Evolutionary conservation across 2,888 invertebrate species (phyloP).

Genomic region (Ligdia adustata): DNA sequence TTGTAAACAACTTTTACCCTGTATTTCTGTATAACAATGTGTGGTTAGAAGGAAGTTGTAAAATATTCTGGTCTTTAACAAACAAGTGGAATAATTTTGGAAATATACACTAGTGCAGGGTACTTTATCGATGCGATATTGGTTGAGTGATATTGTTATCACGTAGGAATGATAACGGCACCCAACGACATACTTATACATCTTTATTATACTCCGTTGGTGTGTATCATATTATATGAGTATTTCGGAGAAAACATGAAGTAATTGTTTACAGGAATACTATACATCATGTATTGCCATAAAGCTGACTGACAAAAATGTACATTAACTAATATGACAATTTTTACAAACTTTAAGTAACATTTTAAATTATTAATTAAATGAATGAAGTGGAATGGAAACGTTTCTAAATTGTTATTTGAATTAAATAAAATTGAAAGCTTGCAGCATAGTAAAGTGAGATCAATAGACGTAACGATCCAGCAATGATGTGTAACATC

Average conservation of each 20-base stretch:
- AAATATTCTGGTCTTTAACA: too few relatives aligned
- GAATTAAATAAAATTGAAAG: too few relatives aligned
- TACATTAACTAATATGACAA: too few relatives aligned
- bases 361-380: neutral
- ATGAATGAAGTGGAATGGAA: neutral
- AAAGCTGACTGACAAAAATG: too few relatives aligned
- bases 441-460: constrained; percentile 22
- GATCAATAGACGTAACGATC: constrained; percentile 31
- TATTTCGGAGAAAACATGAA: constrained; percentile 16
- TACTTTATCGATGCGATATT: constrained; percentile 46
- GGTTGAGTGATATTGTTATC: constrained; percentile 54
- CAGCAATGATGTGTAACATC: constrained; percentile 19
- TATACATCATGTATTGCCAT: too few relatives aligned
- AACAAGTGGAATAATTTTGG: constrained; percentile 10
- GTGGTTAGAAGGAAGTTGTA: too few relatives aligned
- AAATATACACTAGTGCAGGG: constrained; percentile 18
- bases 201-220: too few relatives aligned
- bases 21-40: too few relatives aligned
- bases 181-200: constrained; percentile 18
- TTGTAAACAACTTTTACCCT: too few relatives aligned
- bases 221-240: too few relatives aligned
- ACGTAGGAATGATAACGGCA: constrained; percentile 46
- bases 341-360: too few relatives aligned
- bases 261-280: constrained; percentile 10
- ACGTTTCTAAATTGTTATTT: neutral